Base-by-base conservation (phyloP, 1,140 invertebrate species). In the Drosophila willistoni region DNA sequence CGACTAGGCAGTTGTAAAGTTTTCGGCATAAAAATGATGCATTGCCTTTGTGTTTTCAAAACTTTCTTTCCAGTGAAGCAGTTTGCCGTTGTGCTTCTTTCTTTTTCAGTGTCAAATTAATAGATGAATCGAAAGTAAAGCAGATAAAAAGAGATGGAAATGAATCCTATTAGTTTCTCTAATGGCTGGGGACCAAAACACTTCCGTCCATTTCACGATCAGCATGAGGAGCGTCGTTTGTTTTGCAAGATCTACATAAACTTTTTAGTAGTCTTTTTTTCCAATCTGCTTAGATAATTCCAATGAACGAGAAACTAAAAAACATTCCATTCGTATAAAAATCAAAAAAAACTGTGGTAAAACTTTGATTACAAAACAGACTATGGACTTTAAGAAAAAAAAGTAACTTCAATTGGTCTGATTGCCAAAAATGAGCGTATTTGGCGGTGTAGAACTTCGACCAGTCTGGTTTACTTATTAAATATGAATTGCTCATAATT, bases 1-100 rank as follows among this genome's bases (percentile, higher is more conserved):
- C 54, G 56, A 25, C 62, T 68, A 77, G 83, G 66, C 83, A 66
- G 76, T 87, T 86, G 68, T 82, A 86, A 86, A 86, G 61, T 87
- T 86, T 87, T 79, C 14, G 72, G 65, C 71, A 86, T 86, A 73
- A 86, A 86, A 86, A 82, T 87, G 76, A 86, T 86, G 83, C 82
- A 86, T 86, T 70, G 75, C 75, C 41, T 56, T 64, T 63, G 69
- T 56, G 19, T 51, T 55, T 22, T 34, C 44, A 51, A 19, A 55
- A 54, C 25, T 19, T 51, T 51, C 10, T 19, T 51, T 51, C 17
- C 9, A 51, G 17, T 22, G 2, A 9, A 22, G 44, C 44, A 51
- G 44, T 22, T 51, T 51, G 44, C 19, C 17, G 17, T 22, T 7
- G 14, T 47, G 9, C 4, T 22, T 12, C 19, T 47, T 47, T 10